Base-by-base conservation (phyloP, 2,888 invertebrate species). In the Molorchus minor region DNA sequence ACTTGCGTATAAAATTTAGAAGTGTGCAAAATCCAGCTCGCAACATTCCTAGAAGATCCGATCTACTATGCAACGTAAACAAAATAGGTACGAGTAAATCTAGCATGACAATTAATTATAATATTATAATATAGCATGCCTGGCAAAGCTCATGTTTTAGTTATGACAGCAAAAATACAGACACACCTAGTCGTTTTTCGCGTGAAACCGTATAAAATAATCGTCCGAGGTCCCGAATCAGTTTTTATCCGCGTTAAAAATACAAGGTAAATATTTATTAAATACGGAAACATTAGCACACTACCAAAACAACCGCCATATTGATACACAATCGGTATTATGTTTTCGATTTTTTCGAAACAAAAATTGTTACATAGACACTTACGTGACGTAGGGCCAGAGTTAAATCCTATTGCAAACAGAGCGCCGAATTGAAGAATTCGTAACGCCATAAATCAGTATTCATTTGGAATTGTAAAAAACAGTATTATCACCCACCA, bases 381-480 rank as follows among this genome's bases (percentile, higher is more conserved):
- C 69, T 71, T 70, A 76, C 76, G 68, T 72, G 71, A 58, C 62
- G 71, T 71, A 71, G 73, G 71, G 71, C 71, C 73, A 67, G 73
- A 62, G 58, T 64, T 70, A 68, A 77, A 76, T 77, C 80, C 82
- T 82, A 86, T 82, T 82, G 84, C 80, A 82, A 84, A 83, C 83
- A 85, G 82, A 83, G 85, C 85, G 82, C 82, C 83, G 86, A 88
- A 85, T 85, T 86, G 87, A 84, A 87, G 85, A 84, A 87, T 86
- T 87, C 86, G 86, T 85, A 88, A 85, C 88, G 90, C 90, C 89
- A 90, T 89, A 88, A 86, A 87, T 87, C 84, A 84, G 84, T 72
- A 71, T 65, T 85, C 88, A 88, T 88, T 87, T 87, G 87, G 85
- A 79, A 77, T 78, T 75, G 73, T 74, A 74, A 74, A 72, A 84